Base-by-base conservation (phyloP, 2,888 invertebrate species). In the Amorpha juglandis region DNA sequence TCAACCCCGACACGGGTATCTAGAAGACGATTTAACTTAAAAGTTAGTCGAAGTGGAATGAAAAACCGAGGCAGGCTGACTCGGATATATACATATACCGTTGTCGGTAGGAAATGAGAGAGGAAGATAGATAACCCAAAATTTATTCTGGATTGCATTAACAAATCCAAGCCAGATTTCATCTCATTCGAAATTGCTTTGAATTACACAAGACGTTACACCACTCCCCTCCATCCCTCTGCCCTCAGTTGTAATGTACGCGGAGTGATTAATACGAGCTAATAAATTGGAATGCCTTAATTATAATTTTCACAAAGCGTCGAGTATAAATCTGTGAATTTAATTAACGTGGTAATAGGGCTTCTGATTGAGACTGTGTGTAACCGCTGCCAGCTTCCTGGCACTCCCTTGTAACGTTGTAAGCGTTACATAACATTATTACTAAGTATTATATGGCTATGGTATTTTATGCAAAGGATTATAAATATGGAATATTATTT, bases 221-320 rank as follows among this genome's bases (percentile, higher is more conserved):
- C 16, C 38, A 55, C 27, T 27, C 16, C 33, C 16, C 58, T 16
- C 19, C 38, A 45, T 11, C 14, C 14, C 45, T 14, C 12, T 14
- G 9, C 11, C 14, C 45, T 45, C 1, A 7, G 42, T 48, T 50
- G 19, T 19, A 48, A 16, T 50, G 19, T 16, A 50, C 50, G 50
- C 53, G 53, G 38, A n/a, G 38, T 42, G 58, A 58, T 58, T 42
- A 58, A 58, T 58, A 58, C 7, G 16, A 58, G 19, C 38, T 42
- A 58, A 58, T 42, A 58, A 58, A 58, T 58, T n/a, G 58, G 42
- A 58, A 58, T 42, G 42, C 38, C n/a, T 19, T 58, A 38, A 58
- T 58, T 58, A 58, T 58, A 58, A 58, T 58, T 58, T 58, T 19
- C 19, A 58, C 58, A 58, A 58, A 58, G 58, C 58, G 58, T 11